phyloP scores from a whole-genome alignment of 2,797 vertebrate species.

The Sebastes dallii region DNA sequence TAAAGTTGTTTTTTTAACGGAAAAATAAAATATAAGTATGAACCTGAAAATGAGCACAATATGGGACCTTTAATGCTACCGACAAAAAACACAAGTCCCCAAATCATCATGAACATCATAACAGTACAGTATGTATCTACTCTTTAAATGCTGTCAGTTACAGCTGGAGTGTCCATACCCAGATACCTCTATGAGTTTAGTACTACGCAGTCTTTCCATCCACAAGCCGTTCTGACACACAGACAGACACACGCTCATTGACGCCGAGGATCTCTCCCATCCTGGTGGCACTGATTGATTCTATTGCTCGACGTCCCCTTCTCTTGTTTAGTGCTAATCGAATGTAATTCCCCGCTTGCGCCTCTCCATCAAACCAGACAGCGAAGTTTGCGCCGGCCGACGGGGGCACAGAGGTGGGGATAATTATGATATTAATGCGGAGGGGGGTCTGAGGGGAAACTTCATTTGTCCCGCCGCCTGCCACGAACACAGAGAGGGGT shows the following conservation, averaged over 20 bases:
- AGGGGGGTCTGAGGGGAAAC: slow-evolving; percentile 77
- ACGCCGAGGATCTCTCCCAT: slow-evolving; percentile 52
- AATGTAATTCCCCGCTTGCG: slow-evolving; percentile 81
- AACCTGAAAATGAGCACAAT: too few relatives aligned
- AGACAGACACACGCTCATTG: slow-evolving; percentile 27
- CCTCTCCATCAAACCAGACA: slow-evolving; percentile 83
- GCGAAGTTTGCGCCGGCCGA: slow-evolving; percentile 70
- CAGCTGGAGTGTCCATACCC: slow-evolving; percentile 3
- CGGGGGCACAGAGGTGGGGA: slow-evolving; percentile 75
- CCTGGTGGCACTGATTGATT: slow-evolving; percentile 80
- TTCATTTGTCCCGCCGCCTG: slow-evolving; percentile 82
- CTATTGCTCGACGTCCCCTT: slow-evolving; percentile 72
- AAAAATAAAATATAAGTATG: too few relatives aligned
- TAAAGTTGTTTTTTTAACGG: too few relatives aligned
- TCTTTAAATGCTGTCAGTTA: background rate
- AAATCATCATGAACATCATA: background rate
- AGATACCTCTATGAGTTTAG: background rate
- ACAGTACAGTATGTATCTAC: background rate
- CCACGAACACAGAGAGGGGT: slow-evolving; percentile 79
- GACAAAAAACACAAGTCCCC: background rate
- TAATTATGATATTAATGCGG: slow-evolving; percentile 86
- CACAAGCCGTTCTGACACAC: background rate
- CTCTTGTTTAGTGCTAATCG: slow-evolving; percentile 86
- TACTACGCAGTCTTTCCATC: background rate
- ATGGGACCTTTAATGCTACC: background rate